phyloP scores from a whole-genome alignment of 2,113 vertebrate species.

The Tachysurus vachellii region DNA sequence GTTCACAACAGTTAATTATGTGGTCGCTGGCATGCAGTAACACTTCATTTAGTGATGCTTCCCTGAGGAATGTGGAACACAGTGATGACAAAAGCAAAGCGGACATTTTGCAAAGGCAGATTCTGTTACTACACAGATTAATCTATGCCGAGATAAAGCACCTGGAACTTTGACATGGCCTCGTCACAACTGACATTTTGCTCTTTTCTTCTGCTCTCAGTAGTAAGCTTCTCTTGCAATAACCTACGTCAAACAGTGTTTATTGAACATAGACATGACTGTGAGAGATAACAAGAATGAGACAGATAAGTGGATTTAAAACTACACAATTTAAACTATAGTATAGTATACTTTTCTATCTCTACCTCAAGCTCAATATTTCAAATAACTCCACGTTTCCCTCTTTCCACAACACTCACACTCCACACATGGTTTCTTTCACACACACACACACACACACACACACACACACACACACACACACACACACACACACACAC shows the following conservation, averaged over 20 bases:
- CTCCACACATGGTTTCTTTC: background rate
- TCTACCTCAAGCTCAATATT: background rate
- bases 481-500: background rate
- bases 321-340: background rate
- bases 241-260: background rate
- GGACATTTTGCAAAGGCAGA: background rate
- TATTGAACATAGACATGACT: background rate
- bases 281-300: background rate
- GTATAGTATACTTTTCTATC: background rate
- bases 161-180: background rate
- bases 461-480: background rate
- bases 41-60: background rate
- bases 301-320: background rate
- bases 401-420: background rate
- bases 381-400: background rate
- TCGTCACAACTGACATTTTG: background rate
- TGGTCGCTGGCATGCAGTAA: background rate
- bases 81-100: background rate
- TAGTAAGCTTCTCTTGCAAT: background rate
- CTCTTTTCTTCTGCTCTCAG: background rate
- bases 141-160: background rate
- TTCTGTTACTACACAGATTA: background rate
- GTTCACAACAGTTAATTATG: background rate
- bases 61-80: background rate
- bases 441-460: background rate